Percentiles rank a stretch among this genome's conserved stretches.
Evolutionary conservation across 2,113 vertebrate species (phyloP).

Genomic region (Thalassoma bifasciatum): DNA sequence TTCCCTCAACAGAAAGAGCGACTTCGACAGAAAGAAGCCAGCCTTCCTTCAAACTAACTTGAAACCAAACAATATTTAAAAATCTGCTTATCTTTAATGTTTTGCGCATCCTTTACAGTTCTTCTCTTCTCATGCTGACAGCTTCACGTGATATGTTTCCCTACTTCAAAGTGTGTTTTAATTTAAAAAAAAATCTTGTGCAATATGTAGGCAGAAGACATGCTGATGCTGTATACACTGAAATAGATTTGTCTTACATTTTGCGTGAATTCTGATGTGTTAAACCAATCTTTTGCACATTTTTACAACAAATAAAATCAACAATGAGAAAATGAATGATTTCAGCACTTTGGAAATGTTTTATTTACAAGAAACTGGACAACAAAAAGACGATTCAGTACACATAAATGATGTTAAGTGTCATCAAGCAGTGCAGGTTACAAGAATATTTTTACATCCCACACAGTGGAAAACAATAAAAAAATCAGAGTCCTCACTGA

Average conservation of each 20-base stretch:
- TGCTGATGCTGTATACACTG: not conserved
- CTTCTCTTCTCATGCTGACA: not conserved
- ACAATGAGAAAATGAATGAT: slow-evolving; percentile 1
- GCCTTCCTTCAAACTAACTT: slow-evolving; percentile 74
- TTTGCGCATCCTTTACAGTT: not conserved
- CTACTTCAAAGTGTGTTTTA: slow-evolving; percentile 6
- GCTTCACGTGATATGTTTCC: slow-evolving; percentile 4
- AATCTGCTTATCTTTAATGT: not conserved
- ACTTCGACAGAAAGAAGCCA: slow-evolving; percentile 92
- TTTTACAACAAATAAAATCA: slow-evolving; percentile 53
- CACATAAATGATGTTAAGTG: slow-evolving; percentile 38
- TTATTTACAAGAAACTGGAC: slow-evolving; percentile 59
- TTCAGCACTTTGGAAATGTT: slow-evolving; percentile 27
- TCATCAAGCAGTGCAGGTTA: slow-evolving; percentile 57
- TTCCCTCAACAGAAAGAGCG: slow-evolving; percentile 90
- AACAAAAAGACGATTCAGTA: slow-evolving; percentile 40
- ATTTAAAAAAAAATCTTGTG: slow-evolving; percentile 13
- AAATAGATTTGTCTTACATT: not conserved
- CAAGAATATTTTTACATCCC: slow-evolving; percentile 58
- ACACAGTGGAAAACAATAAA: slow-evolving; percentile 76
- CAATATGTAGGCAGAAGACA: not conserved
- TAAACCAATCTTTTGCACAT: not conserved
- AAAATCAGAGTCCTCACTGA: slow-evolving; percentile 10
- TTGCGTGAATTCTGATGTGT: slow-evolving; percentile 31
- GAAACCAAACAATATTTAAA: slow-evolving; percentile 3